These are phyloP conservation scores for Incurvaria masculella DNA, from an alignment of 2,888 invertebrate species.

Conservation along the genomic window DNA sequence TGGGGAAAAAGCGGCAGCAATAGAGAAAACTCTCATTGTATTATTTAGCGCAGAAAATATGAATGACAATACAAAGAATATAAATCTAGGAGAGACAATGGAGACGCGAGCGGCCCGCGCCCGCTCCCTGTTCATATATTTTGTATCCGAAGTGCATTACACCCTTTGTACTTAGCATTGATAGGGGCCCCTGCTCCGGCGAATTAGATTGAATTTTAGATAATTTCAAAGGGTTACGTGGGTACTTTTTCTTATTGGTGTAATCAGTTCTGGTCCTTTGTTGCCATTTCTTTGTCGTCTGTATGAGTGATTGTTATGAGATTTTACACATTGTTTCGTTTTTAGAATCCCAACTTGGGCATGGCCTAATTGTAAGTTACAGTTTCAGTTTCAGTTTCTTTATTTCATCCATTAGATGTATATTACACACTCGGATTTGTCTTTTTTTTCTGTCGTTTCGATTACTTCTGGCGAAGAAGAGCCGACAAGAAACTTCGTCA, in stretches of 20 bases:
- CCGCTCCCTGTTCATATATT: constrained; percentile 15
- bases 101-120: constrained; percentile 10
- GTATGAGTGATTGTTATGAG: neutral
- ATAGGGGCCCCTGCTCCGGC: constrained; percentile 32
- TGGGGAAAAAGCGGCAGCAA: constrained; percentile 6
- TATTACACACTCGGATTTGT: too few relatives aligned
- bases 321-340: too few relatives aligned
- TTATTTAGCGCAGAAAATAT: constrained; percentile 37
- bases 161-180: constrained; percentile 40
- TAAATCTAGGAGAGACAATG: constrained; percentile 48
- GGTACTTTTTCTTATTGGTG: constrained; percentile 35
- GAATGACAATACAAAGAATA: constrained; percentile 45
- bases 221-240: constrained; percentile 35
- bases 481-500: too few relatives aligned
- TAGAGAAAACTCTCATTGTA: constrained; percentile 32
- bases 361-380: too few relatives aligned
- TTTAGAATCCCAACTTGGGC: too few relatives aligned
- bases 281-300: neutral
- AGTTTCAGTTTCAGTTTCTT: too few relatives aligned
- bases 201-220: constrained; percentile 50
- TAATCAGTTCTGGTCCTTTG: neutral
- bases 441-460: too few relatives aligned
- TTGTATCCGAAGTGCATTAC: constrained; percentile 23
- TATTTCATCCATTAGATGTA: too few relatives aligned
- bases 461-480: too few relatives aligned